Percentiles rank a stretch among this genome's conserved stretches.
Conservation (phyloP, 2,888 invertebrate genomes). For the Ptychoptera albimana region DNA sequence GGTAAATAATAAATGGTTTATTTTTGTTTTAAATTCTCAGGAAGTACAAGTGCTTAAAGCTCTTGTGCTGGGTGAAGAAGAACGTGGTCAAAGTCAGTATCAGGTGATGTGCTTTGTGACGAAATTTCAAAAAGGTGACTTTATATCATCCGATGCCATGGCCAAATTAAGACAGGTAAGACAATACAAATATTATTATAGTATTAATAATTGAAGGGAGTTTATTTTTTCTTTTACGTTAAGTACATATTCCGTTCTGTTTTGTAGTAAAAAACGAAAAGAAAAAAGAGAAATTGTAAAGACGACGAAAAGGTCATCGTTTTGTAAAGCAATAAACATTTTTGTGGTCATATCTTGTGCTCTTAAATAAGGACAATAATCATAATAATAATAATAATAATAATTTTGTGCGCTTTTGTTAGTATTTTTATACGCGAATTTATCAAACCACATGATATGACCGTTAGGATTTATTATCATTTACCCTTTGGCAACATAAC, state of each 20-base stretch:
- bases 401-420: too few relatives aligned
- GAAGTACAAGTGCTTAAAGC: constrained; percentile 86
- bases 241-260: neutral
- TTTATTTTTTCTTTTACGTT: neutral
- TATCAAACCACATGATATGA: too few relatives aligned
- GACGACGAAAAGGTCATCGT: too few relatives aligned
- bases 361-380: too few relatives aligned
- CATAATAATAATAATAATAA: too few relatives aligned
- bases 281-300: too few relatives aligned
- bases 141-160: constrained; percentile 94
- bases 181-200: neutral
- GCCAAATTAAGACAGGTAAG: constrained; percentile 77
- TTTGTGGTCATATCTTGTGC: too few relatives aligned
- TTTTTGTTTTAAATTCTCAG: constrained; percentile 34
- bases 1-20: neutral
- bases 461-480: too few relatives aligned
- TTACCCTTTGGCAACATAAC: too few relatives aligned
- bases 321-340: too few relatives aligned
- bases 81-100: constrained; percentile 73
- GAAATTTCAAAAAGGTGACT: constrained; percentile 79
- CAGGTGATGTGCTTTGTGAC: constrained; percentile 86
- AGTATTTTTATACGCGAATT: too few relatives aligned
- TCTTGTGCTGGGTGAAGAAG: constrained; percentile 80
- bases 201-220: neutral
- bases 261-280: neutral